phyloP scores from a whole-genome alignment of 2,888 invertebrate genomes.

The Hymenopus coronatus region DNA sequence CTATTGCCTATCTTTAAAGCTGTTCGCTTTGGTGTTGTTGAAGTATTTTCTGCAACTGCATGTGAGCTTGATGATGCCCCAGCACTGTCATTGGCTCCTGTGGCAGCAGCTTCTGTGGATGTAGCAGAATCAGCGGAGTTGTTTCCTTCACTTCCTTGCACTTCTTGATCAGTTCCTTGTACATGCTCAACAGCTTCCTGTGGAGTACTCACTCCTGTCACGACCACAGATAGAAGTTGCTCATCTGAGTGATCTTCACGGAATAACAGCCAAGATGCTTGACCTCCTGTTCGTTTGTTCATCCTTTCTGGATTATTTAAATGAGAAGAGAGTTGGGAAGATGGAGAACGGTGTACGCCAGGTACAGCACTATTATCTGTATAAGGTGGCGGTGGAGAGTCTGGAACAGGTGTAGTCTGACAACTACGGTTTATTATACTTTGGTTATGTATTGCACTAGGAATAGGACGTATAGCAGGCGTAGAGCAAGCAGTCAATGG shows the following conservation, averaged over 20 bases:
- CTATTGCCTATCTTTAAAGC: background rate
- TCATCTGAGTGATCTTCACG: conserved; percentile 10
- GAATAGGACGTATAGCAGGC: background rate
- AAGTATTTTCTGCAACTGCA: background rate
- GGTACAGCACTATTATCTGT: conserved; percentile 27
- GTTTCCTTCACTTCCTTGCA: background rate
- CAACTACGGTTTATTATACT: conserved; percentile 33
- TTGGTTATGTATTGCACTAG: background rate
- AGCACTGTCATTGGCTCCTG: background rate
- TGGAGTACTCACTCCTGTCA: background rate
- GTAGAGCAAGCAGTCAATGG: background rate
- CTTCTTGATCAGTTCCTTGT: background rate
- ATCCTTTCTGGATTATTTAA: conserved; percentile 37
- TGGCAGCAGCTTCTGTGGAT: background rate
- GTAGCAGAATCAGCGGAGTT: background rate
- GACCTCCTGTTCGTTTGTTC: background rate
- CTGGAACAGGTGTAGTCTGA: conserved; percentile 37
- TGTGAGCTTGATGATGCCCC: background rate
- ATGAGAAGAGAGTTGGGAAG: conserved; percentile 35
- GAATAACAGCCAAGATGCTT: conserved; percentile 24
- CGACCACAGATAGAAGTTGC: background rate
- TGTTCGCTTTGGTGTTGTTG: background rate
- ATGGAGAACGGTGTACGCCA: background rate
- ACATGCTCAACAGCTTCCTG: background rate
- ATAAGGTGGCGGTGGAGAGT: conserved; percentile 40